A percentile compares a stretch with the other conserved stretches of the same genome.
Conservation (phyloP, 2,888 invertebrate genomes). For the Latheticus oryzae region DNA sequence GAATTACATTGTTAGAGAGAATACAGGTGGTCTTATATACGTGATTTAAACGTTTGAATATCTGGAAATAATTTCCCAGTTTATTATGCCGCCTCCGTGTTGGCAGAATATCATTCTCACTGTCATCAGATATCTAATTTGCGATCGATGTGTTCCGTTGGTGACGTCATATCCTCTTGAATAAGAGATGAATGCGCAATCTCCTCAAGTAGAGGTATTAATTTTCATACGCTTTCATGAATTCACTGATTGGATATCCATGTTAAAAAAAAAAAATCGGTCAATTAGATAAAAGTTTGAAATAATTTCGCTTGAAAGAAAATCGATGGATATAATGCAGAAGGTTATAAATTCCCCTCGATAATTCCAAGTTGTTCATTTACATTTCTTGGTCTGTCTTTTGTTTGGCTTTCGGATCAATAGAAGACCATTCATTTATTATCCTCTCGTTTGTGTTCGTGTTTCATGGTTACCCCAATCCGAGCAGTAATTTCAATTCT, state of each 20-base stretch:
- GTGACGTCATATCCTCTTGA: conserved; percentile 48
- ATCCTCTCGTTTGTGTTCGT: conserved; percentile 28
- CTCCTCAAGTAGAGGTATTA: conserved; percentile 53
- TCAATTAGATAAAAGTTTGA: too few relatives aligned
- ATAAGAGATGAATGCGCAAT: conserved; percentile 51
- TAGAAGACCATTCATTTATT: conserved; percentile 42
- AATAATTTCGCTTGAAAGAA: conserved; percentile 20
- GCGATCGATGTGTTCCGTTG: conserved; percentile 47
- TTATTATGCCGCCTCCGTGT: too few relatives aligned
- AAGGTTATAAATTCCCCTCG: conserved; percentile 38
- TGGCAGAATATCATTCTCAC: conserved; percentile 31
- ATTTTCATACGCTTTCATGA: conserved; percentile 55
- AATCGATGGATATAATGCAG: conserved; percentile 39
- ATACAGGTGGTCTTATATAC: too few relatives aligned
- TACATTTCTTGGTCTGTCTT: conserved; percentile 44
- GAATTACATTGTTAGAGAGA: too few relatives aligned
- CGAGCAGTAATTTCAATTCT: conserved; percentile 33
- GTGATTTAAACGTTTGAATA: too few relatives aligned
- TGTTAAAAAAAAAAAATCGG: too few relatives aligned
- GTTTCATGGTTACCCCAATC: conserved; percentile 38
- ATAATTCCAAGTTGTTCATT: conserved; percentile 42
- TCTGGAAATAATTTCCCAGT: too few relatives aligned
- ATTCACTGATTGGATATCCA: conserved; percentile 54
- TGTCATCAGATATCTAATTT: conserved; percentile 49
- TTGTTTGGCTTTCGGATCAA: conserved; percentile 43